Conservation (phyloP, 2,888 invertebrate species). For the Euplagia quadripunctaria region DNA sequence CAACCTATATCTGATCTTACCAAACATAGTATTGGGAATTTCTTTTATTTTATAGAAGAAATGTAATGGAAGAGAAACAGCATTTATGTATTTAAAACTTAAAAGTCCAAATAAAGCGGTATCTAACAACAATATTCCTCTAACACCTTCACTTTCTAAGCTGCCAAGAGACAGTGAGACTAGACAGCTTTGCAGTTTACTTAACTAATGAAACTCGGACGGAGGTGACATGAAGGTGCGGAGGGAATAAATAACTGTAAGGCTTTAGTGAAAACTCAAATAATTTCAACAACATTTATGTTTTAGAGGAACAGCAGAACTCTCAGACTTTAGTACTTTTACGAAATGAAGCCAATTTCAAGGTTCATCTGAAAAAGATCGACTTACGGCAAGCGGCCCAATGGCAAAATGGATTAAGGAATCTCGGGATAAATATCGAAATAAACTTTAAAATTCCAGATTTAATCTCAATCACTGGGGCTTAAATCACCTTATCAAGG, state of each 20-base stretch:
- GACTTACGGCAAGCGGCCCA: too few relatives aligned
- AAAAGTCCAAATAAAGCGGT: background rate
- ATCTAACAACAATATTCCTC: background rate
- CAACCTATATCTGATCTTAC: too few relatives aligned
- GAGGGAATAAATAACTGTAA: background rate
- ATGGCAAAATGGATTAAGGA: too few relatives aligned
- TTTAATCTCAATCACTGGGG: too few relatives aligned
- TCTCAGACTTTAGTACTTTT: too few relatives aligned
- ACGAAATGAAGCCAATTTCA: too few relatives aligned
- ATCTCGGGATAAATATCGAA: too few relatives aligned
- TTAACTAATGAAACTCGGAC: slow-evolving; percentile 39
- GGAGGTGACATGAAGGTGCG: slow-evolving; percentile 31
- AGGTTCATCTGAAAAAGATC: too few relatives aligned
- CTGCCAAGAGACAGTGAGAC: background rate
- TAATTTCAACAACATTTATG: background rate
- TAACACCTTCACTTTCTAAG: background rate
- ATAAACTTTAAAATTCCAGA: too few relatives aligned
- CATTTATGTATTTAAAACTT: background rate
- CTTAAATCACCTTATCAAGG: too few relatives aligned
- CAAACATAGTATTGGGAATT: too few relatives aligned
- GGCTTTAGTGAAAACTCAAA: background rate
- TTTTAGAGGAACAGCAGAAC: background rate
- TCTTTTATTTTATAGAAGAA: too few relatives aligned
- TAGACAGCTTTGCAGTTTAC: slow-evolving; percentile 22
- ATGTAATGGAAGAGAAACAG: background rate